A percentile compares a stretch with the other conserved stretches of the same genome.
These are phyloP conservation scores for Natator depressus DNA, from an alignment of 2,113 vertebrate species.

Conservation along the genomic window DNA sequence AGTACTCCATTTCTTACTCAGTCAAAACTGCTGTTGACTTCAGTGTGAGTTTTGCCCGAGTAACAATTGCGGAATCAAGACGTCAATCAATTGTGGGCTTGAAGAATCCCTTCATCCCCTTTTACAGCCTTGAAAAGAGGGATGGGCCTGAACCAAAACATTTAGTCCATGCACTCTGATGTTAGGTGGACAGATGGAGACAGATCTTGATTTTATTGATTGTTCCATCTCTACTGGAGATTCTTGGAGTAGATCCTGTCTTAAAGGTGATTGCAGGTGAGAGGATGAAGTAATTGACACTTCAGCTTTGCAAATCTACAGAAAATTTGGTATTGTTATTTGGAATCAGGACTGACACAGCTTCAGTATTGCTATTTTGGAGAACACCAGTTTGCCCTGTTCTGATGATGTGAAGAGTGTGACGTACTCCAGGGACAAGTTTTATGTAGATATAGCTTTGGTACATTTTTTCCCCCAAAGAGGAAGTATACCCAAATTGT, in stretches of 20 bases:
- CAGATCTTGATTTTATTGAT: neutral
- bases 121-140: neutral
- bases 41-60: neutral
- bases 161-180: neutral
- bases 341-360: neutral
- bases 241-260: neutral
- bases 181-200: neutral
- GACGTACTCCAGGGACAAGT: rapidly evolving
- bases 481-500: neutral
- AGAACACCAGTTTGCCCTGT: neutral
- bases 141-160: neutral
- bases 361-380: neutral
- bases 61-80: neutral
- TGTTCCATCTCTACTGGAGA: neutral
- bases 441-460: neutral
- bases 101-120: neutral
- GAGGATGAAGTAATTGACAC: rapidly evolving
- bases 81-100: neutral
- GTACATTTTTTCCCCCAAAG: neutral
- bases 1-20: neutral
- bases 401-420: neutral
- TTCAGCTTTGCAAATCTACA: neutral
- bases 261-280: neutral
- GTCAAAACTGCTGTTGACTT: neutral
- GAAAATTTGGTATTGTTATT: neutral